Evolutionary conservation across 2,113 vertebrate species (phyloP).

Genomic region (Isichthys henryi): DNA sequence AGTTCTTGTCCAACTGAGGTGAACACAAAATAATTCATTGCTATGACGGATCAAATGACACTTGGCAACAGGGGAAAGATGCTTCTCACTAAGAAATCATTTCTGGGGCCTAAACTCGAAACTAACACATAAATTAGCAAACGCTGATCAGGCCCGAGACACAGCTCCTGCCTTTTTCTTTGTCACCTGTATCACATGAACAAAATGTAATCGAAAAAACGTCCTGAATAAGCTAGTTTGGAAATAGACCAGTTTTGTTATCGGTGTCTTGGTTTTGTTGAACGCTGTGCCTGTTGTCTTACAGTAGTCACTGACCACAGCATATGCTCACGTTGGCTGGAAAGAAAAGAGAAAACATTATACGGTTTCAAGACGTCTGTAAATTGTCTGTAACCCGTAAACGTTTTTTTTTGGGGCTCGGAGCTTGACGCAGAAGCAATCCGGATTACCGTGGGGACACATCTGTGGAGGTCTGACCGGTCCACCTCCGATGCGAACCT

Average conservation of each 20-base stretch:
- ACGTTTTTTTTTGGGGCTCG: conserved; percentile 39
- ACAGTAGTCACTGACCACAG: conserved; percentile 55
- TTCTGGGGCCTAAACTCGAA: conserved; percentile 43
- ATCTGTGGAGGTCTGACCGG: conserved; percentile 27
- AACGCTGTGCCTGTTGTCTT: conserved; percentile 64
- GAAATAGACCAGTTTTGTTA: conserved; percentile 54
- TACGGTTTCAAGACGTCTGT: conserved; percentile 38
- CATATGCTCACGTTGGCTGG: conserved; percentile 25
- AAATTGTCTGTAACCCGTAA: conserved; percentile 44
- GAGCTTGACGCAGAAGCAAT: conserved; percentile 41
- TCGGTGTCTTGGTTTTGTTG: conserved; percentile 67
- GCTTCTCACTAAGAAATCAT: conserved; percentile 51
- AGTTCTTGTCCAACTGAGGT: not conserved
- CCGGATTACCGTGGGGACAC: conserved; percentile 7
- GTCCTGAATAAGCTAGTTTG: conserved; percentile 42
- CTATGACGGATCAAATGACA: conserved; percentile 43
- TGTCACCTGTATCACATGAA: conserved; percentile 44
- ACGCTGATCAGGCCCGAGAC: conserved; percentile 29
- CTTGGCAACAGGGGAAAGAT: conserved; percentile 52
- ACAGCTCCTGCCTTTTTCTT: conserved; percentile 41
- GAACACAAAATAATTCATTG: not conserved
- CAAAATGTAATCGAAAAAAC: conserved; percentile 28
- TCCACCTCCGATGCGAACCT: conserved; percentile 15
- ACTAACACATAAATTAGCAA: conserved; percentile 42
- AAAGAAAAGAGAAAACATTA: not conserved